These are phyloP conservation scores for Mastomys natalensis DNA, from an alignment of 2,113 vertebrate genomes.

Conservation along the genomic window DNA sequence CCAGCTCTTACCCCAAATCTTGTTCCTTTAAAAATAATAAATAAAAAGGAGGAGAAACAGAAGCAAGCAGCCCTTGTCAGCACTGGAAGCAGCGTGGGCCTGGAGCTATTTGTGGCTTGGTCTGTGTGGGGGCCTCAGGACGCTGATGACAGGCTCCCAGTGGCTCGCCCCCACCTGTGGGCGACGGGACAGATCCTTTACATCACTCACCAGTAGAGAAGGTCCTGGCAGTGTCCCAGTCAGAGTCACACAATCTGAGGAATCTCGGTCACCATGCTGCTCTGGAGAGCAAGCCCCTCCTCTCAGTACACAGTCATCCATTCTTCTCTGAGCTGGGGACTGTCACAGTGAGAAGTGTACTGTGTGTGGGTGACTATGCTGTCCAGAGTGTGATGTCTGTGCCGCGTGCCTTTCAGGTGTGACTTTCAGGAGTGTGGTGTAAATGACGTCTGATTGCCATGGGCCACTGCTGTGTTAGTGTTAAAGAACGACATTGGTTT, in stretches of 20 bases:
- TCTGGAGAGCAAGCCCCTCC: not conserved
- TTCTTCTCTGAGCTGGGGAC: not conserved
- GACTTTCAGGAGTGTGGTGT: not conserved
- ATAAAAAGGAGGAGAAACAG: constrained; percentile 2
- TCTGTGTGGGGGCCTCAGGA: constrained; percentile 60
- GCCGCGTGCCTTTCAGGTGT: not conserved
- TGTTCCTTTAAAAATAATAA: constrained; percentile 42
- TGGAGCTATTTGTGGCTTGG: constrained; percentile 69
- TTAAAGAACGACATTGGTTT: not conserved
- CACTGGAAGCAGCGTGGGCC: constrained; percentile 67
- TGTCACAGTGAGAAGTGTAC: not conserved
- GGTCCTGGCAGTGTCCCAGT: not conserved
- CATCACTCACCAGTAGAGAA: not conserved
- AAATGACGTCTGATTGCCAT: not conserved
- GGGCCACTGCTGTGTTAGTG: not conserved
- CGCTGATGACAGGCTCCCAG: constrained; percentile 54
- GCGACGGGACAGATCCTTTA: not conserved
- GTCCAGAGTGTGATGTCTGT: not conserved
- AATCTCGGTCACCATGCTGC: not conserved
- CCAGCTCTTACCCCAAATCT: constrained; percentile 49
- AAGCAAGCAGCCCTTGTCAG: constrained; percentile 47
- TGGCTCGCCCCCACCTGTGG: constrained; percentile 50
- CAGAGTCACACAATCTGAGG: not conserved
- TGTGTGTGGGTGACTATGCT: not conserved
- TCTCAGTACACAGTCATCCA: not conserved